A percentile compares a stretch with the other conserved stretches of the same genome.
Evolutionary conservation across 2,888 invertebrate species (phyloP).

Genomic region (Ectemnius cavifrons): DNA sequence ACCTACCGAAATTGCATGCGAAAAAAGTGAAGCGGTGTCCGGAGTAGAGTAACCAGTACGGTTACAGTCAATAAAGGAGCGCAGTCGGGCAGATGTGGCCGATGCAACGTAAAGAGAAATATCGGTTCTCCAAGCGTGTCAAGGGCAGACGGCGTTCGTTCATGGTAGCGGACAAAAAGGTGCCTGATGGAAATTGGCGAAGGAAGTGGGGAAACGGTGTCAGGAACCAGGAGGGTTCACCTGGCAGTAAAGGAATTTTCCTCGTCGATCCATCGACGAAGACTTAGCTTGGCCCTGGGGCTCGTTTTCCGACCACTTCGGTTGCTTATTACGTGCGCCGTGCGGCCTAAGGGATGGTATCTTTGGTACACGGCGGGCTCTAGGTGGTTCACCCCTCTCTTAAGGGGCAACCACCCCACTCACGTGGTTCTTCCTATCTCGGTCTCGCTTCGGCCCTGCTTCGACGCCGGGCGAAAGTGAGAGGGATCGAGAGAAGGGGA

Average conservation of each 20-base stretch:
- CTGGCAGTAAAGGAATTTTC: slow-evolving; percentile 38
- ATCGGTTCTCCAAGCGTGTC: slow-evolving; percentile 38
- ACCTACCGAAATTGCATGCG: no score
- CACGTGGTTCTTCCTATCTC: slow-evolving; percentile 58
- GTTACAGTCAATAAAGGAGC: not conserved
- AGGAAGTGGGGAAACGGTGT: slow-evolving; percentile 3
- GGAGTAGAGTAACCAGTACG: not conserved
- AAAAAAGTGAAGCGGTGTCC: no score
- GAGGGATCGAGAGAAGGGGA: slow-evolving; percentile 58
- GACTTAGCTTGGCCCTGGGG: not conserved
- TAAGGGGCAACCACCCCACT: slow-evolving; percentile 65
- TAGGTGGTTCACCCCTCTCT: slow-evolving; percentile 66
- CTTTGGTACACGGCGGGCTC: slow-evolving; percentile 66
- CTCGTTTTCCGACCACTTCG: slow-evolving; percentile 42
- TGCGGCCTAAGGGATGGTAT: slow-evolving; percentile 65
- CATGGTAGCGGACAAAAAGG: no score
- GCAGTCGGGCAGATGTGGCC: not conserved
- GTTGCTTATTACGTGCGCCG: slow-evolving; percentile 35
- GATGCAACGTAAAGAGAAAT: not conserved
- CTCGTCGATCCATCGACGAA: not conserved
- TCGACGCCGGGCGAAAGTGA: slow-evolving; percentile 42
- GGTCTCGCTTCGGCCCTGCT: slow-evolving; percentile 39
- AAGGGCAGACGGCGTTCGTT: not conserved
- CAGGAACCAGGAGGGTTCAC: slow-evolving; percentile 19
- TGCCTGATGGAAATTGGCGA: slow-evolving; percentile 11